Percentiles rank a stretch among this genome's conserved stretches.
Evolutionary conservation across 2,113 vertebrate species (phyloP).

Genomic region (Phalacrocorax aristotelis): DNA sequence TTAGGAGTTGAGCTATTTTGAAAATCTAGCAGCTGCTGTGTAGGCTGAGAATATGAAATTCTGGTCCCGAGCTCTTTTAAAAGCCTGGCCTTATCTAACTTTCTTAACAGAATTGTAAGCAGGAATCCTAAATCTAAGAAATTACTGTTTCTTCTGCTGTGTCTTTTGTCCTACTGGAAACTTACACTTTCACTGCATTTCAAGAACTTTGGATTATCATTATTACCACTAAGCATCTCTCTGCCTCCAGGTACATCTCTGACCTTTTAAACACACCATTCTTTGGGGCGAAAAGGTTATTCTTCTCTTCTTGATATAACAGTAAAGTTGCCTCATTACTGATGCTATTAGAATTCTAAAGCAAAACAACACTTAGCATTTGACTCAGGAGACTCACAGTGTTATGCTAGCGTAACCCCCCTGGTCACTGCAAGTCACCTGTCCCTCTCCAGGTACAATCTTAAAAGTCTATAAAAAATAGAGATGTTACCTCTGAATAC

Average conservation of each 20-base stretch:
- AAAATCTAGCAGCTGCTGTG: constrained; percentile 54
- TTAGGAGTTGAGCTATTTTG: constrained; percentile 54
- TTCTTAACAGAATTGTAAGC: not conserved
- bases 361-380: not conserved
- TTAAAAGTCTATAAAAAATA: accelerated
- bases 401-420: not conserved
- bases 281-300: not conserved
- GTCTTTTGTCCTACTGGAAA: not conserved
- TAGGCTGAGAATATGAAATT: constrained; percentile 50
- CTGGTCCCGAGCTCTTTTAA: constrained; percentile 9
- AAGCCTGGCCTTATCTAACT: not conserved
- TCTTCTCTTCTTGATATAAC: not conserved
- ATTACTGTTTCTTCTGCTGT: not conserved
- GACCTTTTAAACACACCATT: constrained; percentile 19
- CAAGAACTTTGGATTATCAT: not conserved
- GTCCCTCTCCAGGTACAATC: not conserved
- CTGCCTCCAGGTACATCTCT: not conserved
- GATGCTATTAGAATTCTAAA: not conserved
- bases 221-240: not conserved
- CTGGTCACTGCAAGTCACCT: not conserved
- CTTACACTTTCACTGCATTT: not conserved
- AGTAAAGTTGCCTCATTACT: constrained; percentile 11
- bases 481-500: not conserved
- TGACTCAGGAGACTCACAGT: accelerated
- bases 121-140: not conserved